These are phyloP conservation scores for Colius striatus DNA, from an alignment of 2,113 vertebrate genomes.

Conservation along the genomic window DNA sequence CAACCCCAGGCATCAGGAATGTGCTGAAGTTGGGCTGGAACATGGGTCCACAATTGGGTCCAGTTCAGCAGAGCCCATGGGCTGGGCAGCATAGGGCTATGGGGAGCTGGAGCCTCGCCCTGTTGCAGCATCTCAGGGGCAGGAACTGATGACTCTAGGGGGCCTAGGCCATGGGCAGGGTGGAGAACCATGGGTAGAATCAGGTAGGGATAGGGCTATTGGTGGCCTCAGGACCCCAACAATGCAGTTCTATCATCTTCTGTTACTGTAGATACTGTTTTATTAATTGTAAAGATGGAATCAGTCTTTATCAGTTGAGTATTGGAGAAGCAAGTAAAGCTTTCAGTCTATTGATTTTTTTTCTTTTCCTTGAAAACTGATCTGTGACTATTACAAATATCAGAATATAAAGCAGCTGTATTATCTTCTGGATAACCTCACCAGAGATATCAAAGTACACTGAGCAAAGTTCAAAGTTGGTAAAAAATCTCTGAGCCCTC, in stretches of 20 bases:
- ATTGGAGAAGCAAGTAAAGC: not conserved
- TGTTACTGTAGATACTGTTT: not conserved
- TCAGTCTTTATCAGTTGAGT: not conserved
- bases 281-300: not conserved
- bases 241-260: not conserved
- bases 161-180: not conserved
- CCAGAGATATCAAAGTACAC: not conserved
- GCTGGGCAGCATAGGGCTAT: not conserved
- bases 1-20: not conserved
- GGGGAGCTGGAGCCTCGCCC: not conserved
- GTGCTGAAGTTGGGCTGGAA: not conserved
- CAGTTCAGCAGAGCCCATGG: rapidly evolving
- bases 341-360: not conserved
- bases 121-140: not conserved
- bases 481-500: not conserved
- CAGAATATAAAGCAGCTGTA: not conserved
- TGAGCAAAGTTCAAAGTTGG: not conserved
- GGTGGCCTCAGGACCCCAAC: not conserved
- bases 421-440: not conserved
- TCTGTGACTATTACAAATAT: not conserved
- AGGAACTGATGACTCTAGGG: not conserved
- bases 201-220: not conserved
- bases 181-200: rapidly evolving
- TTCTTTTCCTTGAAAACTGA: not conserved
- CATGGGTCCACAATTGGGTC: rapidly evolving